Conservation (phyloP, 1,140 invertebrate genomes). For the Solenopsis fugax region DNA sequence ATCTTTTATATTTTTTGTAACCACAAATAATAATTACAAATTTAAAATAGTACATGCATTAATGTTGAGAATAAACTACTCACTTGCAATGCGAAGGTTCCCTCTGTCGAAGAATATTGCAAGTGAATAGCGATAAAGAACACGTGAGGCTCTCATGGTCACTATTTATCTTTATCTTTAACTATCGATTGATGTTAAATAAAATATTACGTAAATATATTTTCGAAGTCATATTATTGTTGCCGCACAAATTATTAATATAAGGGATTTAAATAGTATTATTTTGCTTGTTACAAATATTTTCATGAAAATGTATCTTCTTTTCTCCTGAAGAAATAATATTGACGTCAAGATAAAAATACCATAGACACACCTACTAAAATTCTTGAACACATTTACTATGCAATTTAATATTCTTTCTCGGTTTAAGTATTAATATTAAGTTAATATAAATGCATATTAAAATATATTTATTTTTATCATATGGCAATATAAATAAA, state of each 20-base stretch:
- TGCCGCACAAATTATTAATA: background rate
- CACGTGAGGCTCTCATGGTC: background rate
- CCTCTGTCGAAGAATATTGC: slow-evolving; percentile 25
- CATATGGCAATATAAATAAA: too few species aligned
- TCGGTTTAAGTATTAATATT: background rate
- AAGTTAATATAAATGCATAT: too few species aligned
- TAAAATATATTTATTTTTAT: too few species aligned
- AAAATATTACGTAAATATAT: background rate
- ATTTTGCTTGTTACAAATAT: background rate
- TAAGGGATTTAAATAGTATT: background rate
- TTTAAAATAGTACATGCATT: background rate
- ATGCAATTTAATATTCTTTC: too few species aligned
- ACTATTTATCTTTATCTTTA: background rate
- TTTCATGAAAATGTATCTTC: background rate
- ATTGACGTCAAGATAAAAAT: background rate
- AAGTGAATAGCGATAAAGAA: background rate
- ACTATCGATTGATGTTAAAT: slow-evolving; percentile 19
- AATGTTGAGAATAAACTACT: background rate
- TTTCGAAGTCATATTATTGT: background rate
- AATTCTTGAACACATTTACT: too few species aligned
- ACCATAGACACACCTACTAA: background rate
- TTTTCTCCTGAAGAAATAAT: background rate
- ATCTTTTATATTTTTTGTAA: background rate
- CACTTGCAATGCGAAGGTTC: slow-evolving; percentile 42
- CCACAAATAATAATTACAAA: background rate